A percentile compares a stretch with the other conserved stretches of the same genome.
Conservation (phyloP, 2,888 invertebrate genomes). For the Sycophila texana region DNA sequence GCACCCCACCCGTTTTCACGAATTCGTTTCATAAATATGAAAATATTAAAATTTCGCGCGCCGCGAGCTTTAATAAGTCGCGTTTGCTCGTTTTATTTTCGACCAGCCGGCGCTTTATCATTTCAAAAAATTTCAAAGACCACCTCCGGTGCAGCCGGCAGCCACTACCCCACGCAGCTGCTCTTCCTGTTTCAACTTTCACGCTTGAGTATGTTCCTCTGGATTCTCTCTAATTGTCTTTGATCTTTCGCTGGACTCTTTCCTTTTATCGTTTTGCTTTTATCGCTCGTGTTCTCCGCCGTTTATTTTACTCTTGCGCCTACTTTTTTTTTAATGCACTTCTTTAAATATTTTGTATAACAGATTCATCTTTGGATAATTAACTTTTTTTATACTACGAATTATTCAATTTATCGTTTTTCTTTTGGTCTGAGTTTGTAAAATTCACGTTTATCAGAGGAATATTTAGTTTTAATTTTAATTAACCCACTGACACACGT, state of each 20-base stretch:
- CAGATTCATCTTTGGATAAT: too few species aligned
- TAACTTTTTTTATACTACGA: too few species aligned
- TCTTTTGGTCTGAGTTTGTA: too few species aligned
- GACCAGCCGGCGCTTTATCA: not conserved
- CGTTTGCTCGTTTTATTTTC: conserved; percentile 4
- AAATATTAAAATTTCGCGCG: conserved; percentile 31
- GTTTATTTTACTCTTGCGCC: too few species aligned
- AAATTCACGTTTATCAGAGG: too few species aligned
- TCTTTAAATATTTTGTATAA: too few species aligned
- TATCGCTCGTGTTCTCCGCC: too few species aligned
- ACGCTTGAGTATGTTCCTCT: conserved; percentile 1
- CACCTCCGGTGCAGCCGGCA: not conserved
- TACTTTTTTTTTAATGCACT: too few species aligned
- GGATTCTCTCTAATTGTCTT: conserved; percentile 30
- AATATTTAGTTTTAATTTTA: too few species aligned
- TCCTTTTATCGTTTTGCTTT: not conserved
- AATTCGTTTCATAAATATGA: conserved; percentile 33
- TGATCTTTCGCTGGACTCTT: conserved; percentile 48
- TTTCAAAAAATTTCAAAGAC: conserved; percentile 4
- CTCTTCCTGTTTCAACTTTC: conserved; percentile 10
- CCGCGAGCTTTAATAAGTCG: conserved; percentile 30
- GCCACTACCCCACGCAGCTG: not conserved
- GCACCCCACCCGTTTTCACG: conserved; percentile 4
- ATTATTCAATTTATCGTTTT: too few species aligned
- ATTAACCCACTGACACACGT: too few species aligned